Evolutionary conservation across 2,797 vertebrate species (phyloP).

Genomic region (Cirrhinus molitorella): DNA sequence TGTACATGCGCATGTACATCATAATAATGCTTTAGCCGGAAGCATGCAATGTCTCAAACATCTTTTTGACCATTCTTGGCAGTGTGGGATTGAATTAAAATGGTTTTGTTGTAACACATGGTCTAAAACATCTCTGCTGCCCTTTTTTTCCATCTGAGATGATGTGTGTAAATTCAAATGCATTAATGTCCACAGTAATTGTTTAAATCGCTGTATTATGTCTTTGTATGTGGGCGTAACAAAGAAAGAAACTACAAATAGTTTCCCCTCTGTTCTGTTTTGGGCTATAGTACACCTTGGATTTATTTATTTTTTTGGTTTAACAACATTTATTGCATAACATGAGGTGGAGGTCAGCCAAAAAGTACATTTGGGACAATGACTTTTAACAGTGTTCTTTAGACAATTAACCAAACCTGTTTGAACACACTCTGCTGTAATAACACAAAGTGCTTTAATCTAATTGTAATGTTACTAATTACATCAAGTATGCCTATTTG

Average conservation of each 20-base stretch:
- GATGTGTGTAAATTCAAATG: not conserved
- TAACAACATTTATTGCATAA: conserved; percentile 12
- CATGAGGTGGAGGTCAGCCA: not conserved
- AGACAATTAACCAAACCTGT: not conserved
- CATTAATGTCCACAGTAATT: not conserved
- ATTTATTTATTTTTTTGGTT: conserved; percentile 22
- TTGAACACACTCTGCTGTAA: not conserved
- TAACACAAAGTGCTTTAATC: not conserved
- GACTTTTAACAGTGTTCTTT: not conserved
- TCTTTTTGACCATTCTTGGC: not conserved
- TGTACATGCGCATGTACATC: not conserved
- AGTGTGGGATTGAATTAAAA: not conserved
- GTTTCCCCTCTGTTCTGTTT: not conserved
- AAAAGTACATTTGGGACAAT: not conserved
- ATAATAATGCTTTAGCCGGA: not conserved
- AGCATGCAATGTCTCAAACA: not conserved
- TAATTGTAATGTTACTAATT: not conserved
- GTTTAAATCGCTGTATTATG: not conserved
- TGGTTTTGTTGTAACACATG: not conserved
- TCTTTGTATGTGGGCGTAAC: not conserved
- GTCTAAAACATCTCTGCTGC: not conserved
- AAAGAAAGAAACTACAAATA: not conserved
- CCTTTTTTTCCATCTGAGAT: not conserved
- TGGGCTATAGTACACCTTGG: not conserved
- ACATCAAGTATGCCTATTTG: not conserved